phyloP scores from a whole-genome alignment of 2,113 vertebrate genomes.

The Ceyx margarethae region DNA sequence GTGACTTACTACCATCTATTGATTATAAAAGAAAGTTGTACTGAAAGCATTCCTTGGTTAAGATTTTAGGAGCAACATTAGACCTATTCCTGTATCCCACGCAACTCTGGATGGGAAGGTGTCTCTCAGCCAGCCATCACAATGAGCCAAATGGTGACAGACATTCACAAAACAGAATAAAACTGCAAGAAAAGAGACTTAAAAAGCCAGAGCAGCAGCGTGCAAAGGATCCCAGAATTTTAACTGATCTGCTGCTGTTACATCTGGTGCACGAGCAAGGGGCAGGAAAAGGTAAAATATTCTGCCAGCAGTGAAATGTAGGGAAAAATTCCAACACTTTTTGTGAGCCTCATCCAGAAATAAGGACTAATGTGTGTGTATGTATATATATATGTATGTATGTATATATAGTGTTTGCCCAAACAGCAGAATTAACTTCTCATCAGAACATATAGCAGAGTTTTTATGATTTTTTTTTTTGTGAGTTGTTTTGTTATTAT shows the following conservation, averaged over 20 bases:
- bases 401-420: neutral
- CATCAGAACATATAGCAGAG: neutral
- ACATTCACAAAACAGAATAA: neutral
- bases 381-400: neutral
- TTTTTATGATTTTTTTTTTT: neutral
- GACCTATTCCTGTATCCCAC: neutral
- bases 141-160: rapidly evolving
- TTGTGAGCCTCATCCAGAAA: neutral
- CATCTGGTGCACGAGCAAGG: neutral
- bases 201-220: neutral
- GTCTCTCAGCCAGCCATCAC: neutral
- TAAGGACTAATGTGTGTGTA: neutral
- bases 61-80: neutral
- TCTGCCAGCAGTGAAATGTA: neutral
- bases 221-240: neutral
- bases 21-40: neutral
- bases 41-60: neutral
- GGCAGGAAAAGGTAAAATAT: neutral
- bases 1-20: neutral
- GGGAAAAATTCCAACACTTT: neutral
- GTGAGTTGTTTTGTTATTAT: too few relatives aligned
- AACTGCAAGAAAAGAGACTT: neutral
- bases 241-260: neutral
- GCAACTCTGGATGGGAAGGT: neutral
- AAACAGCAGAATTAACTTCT: neutral